Evolutionary conservation across 2,113 vertebrate species (phyloP).

Genomic region (Todiramphus saurophagus): DNA sequence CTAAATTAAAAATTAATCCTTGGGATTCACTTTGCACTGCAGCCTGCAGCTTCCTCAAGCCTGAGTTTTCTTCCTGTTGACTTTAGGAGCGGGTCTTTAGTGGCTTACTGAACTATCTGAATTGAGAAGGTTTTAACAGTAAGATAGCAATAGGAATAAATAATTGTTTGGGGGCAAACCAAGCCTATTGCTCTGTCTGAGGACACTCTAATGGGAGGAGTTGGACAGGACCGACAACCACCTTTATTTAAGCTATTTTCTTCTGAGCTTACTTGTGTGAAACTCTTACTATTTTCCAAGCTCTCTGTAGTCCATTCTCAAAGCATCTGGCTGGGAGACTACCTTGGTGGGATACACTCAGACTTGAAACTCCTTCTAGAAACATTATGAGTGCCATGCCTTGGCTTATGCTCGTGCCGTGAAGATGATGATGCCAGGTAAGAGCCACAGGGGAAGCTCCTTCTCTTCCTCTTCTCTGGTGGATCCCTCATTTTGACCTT

Average conservation of each 20-base stretch:
- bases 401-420: not conserved
- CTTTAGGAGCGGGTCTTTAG: not conserved
- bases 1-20: not conserved
- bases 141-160: not conserved
- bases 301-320: not conserved
- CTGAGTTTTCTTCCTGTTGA: not conserved
- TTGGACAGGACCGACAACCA: not conserved
- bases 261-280: not conserved
- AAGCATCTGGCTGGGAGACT: not conserved
- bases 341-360: accelerated
- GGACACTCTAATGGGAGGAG: not conserved
- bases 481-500: not conserved
- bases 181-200: not conserved
- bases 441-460: not conserved
- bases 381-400: accelerated
- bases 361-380: not conserved
- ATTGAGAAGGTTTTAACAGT: not conserved
- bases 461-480: not conserved
- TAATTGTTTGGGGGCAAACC: accelerated
- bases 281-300: not conserved
- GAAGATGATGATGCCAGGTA: not conserved
- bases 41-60: not conserved
- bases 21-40: not conserved
- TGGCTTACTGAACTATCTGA: not conserved
- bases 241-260: not conserved